Percentiles rank a stretch among this genome's conserved stretches.
Evolutionary conservation across 2,113 vertebrate species (phyloP).

Genomic region (Ophthalmolycus amberensis): DNA sequence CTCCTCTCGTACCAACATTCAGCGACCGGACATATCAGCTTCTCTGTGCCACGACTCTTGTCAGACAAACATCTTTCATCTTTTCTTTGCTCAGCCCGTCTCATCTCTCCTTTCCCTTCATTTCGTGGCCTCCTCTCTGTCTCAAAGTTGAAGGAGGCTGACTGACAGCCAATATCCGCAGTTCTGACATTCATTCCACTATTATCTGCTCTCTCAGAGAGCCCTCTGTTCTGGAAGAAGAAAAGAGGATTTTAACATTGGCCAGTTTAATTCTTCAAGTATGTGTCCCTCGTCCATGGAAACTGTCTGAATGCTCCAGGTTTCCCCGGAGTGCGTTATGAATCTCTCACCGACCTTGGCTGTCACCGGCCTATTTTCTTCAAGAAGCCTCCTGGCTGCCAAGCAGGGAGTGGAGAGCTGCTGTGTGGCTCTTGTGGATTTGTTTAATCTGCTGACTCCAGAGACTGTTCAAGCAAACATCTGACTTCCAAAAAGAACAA

Average conservation of each 20-base stretch:
- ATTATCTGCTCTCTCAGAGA: background rate
- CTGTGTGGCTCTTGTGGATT: background rate
- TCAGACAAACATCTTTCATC: slow-evolving; percentile 1
- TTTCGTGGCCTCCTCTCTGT: slow-evolving; percentile 7
- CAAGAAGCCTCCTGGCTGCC: slow-evolving; percentile 24
- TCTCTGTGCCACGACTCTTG: background rate
- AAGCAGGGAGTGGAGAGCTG: slow-evolving; percentile 9
- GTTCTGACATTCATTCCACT: slow-evolving; percentile 28
- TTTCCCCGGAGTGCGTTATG: background rate
- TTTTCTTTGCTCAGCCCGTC: background rate
- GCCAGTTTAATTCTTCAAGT: slow-evolving; percentile 6
- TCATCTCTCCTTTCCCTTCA: slow-evolving; percentile 3
- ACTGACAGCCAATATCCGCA: slow-evolving; percentile 53
- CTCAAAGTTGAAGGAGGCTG: background rate
- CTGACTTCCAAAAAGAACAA: slow-evolving; percentile 8
- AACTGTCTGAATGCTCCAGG: background rate
- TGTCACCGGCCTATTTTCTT: slow-evolving; percentile 25
- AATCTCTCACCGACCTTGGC: slow-evolving; percentile 6
- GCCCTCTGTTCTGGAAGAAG: slow-evolving; percentile 2
- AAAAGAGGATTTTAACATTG: background rate
- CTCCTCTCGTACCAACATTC: background rate
- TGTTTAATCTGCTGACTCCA: slow-evolving; percentile 24
- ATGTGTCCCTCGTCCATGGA: background rate
- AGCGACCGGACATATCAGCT: background rate
- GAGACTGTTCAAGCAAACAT: slow-evolving; percentile 21